Conservation (phyloP, 1,140 invertebrate species). For the Bombus fervidus region DNA sequence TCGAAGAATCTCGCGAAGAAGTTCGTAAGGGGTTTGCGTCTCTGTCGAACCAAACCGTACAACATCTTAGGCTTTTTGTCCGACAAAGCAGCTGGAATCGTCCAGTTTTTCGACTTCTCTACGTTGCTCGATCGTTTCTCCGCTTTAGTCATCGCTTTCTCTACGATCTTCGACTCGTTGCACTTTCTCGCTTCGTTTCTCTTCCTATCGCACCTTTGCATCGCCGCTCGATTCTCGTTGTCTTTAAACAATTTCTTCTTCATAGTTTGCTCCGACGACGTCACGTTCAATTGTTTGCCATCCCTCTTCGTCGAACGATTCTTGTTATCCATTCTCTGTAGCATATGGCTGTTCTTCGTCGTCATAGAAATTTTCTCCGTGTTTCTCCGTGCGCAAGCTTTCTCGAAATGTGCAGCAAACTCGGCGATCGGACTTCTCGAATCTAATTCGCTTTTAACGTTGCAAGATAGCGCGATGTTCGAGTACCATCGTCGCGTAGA, state of each 20-base stretch:
- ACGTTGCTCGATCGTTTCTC: neutral
- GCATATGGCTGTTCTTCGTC: neutral
- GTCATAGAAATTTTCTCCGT: neutral
- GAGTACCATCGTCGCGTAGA: neutral
- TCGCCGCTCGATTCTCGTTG: neutral
- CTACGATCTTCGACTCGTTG: neutral
- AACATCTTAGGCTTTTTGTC: slow-evolving; percentile 44
- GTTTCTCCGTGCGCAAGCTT: neutral
- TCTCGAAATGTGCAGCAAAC: neutral
- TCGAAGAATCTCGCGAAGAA: slow-evolving; percentile 32
- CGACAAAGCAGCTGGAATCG: slow-evolving; percentile 4
- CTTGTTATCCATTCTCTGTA: neutral
- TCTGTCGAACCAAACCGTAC: slow-evolving; percentile 16
- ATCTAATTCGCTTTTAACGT: no score
- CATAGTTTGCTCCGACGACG: neutral
- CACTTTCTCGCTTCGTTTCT: neutral
- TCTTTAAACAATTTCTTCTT: neutral
- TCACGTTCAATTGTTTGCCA: neutral
- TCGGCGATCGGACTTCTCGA: neutral
- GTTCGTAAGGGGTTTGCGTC: neutral
- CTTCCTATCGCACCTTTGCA: neutral
- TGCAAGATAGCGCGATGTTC: neutral
- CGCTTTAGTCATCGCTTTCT: neutral
- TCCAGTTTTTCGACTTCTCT: slow-evolving; percentile 41
- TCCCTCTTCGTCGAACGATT: neutral